Evolutionary conservation across 1,140 invertebrate species (phyloP).

Genomic region (Cepaea nemoralis): DNA sequence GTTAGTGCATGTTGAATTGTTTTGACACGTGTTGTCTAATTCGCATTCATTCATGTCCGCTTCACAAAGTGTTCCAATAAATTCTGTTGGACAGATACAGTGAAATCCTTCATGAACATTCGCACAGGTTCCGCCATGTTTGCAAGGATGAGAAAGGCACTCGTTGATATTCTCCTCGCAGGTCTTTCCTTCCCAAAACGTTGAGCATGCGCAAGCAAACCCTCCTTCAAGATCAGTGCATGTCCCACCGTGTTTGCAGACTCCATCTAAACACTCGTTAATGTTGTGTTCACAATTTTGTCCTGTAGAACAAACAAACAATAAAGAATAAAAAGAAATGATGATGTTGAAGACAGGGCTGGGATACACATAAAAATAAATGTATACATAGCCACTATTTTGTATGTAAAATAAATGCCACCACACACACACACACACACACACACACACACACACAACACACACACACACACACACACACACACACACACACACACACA

Average conservation of each 20-base stretch:
- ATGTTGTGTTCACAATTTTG: conserved; percentile 49
- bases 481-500: too few relatives aligned
- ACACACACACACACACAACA: too few relatives aligned
- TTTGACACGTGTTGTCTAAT: conserved; percentile 47
- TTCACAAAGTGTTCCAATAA: conserved; percentile 43
- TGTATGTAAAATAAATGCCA: too few relatives aligned
- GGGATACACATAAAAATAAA: background rate
- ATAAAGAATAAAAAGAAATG: too few relatives aligned
- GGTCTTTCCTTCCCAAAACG: conserved; percentile 36
- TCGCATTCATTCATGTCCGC: conserved; percentile 51
- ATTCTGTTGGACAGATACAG: conserved; percentile 83
- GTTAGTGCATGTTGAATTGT: conserved; percentile 52
- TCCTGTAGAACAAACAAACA: conserved; percentile 17
- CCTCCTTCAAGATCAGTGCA: conserved; percentile 79
- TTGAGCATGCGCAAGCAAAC: conserved; percentile 83
- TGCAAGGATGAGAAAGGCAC: conserved; percentile 52
- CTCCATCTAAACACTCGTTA: conserved; percentile 75
- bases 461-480: too few relatives aligned
- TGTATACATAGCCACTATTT: too few relatives aligned
- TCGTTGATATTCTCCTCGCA: conserved; percentile 48
- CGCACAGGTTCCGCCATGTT: conserved; percentile 50
- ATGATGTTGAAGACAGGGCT: background rate
- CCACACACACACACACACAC: too few relatives aligned
- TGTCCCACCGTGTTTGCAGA: conserved; percentile 87
- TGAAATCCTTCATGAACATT: conserved; percentile 44